Base-by-base conservation (phyloP, 2,888 invertebrate species). In the Atrina japonica region DNA sequence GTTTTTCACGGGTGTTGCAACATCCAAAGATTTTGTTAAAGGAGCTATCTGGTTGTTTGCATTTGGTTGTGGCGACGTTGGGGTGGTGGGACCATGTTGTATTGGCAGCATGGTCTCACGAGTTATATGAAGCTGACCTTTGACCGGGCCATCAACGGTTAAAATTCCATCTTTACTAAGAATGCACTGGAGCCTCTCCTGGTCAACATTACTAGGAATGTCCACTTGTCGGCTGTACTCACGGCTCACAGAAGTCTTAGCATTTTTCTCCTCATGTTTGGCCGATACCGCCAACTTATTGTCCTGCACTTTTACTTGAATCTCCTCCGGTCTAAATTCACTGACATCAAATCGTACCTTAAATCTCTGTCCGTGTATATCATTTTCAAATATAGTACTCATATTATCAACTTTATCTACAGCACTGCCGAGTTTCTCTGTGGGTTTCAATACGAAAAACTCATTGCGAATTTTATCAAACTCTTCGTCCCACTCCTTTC, bases 361-460 rank as follows among this genome's bases (percentile, higher is more conserved):
- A 76, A 88, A 88, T 27, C 78, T 70, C 23, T 83, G 83, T 7
- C 89, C 88, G 18, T 80, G 76, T 25, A 79, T 72, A 35, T 86
- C 84, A 6, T 78, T 77, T 60, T 86, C 87, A 71, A 82, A 86
- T 53, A 83, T 73, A 23, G 83, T 82, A 53, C 77, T 78, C 52
- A 86, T 65, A 11, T 77, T 77, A 56, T 85, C 85, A 23, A 86
- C 63, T 71, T 83, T 79, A 58, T 81, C 77, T n/a, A 77, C 65
- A 23, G 74, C 75, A n/a, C 77, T 80, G 27, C 76, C 77, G 14
- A 75, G 64, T 58, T 84, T 82, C 43, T 88, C 88, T 5, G 83
- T 77, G 0, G 90, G 90, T 69, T 88, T 88, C 30, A 90, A 80
- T 14, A 86, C 86, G 77, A 89, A 89, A 80, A 90, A 90, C 73